Conservation (phyloP, 2,888 invertebrate genomes). For the Philaethria dido region DNA sequence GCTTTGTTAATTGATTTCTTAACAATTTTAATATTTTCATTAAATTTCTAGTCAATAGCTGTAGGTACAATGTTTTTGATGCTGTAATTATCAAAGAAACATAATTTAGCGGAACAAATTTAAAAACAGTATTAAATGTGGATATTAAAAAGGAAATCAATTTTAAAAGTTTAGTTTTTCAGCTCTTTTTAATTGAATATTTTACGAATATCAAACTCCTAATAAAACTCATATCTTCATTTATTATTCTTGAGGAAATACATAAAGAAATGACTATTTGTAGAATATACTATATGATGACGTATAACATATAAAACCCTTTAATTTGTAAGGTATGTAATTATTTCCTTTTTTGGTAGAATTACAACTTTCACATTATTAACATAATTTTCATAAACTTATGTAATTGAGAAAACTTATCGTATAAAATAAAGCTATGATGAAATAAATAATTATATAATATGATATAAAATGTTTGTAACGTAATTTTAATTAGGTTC, state of each 20-base stretch:
- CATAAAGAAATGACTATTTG: not conserved
- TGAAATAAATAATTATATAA: constrained; percentile 6
- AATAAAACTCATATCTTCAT: not conserved
- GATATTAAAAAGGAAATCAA: constrained; percentile 1
- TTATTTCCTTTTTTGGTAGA: constrained; percentile 33
- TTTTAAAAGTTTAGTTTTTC: not conserved
- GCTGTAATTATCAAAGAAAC: constrained; percentile 24
- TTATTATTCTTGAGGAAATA: not conserved
- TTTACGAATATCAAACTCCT: not conserved
- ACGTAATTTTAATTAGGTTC: not conserved
- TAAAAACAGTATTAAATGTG: constrained; percentile 18
- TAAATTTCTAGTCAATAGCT: not conserved
- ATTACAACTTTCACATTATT: constrained; percentile 36
- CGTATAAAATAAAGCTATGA: not conserved
- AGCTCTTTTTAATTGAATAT: not conserved
- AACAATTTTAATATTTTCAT: constrained; percentile 29
- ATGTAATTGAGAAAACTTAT: constrained; percentile 18
- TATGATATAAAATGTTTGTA: not conserved
- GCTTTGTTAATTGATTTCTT: constrained; percentile 44
- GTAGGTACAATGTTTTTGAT: constrained; percentile 25
- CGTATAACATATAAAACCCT: constrained; percentile 18
- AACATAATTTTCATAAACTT: constrained; percentile 22
- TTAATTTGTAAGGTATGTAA: constrained; percentile 33
- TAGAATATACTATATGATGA: not conserved
- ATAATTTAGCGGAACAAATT: constrained; percentile 31